A percentile compares a stretch with the other conserved stretches of the same genome.
phyloP scores from a whole-genome alignment of 2,797 vertebrate genomes.

The Margarornis squamiger region DNA sequence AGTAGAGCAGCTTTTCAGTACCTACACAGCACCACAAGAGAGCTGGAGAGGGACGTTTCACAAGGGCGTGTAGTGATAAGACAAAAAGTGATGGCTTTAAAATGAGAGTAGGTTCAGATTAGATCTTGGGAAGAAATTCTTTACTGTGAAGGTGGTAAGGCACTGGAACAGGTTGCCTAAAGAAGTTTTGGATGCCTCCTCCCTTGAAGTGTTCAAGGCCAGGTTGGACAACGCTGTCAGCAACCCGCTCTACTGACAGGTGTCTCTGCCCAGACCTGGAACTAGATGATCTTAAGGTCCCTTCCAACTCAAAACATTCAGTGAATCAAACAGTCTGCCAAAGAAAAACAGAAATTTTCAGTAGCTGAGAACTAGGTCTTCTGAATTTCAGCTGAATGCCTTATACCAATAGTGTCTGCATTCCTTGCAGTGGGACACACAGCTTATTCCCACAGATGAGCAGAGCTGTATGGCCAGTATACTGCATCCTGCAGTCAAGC shows the following conservation, averaged over 20 bases:
- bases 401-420: background rate
- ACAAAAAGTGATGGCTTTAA: background rate
- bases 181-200: background rate
- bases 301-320: background rate
- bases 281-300: rapidly evolving
- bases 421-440: background rate
- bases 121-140: background rate
- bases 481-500: background rate
- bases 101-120: background rate
- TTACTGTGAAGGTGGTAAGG: background rate
- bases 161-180: background rate
- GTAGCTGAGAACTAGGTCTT: background rate
- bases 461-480: background rate
- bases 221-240: background rate
- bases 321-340: background rate
- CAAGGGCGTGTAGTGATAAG: background rate
- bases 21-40: background rate
- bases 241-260: background rate
- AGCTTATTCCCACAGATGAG: background rate
- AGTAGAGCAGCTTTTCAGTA: rapidly evolving
- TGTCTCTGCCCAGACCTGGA: background rate
- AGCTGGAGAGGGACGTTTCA: background rate
- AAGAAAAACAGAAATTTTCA: background rate
- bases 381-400: background rate
- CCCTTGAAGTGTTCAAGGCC: background rate